Percentiles rank a stretch among this genome's conserved stretches.
Evolutionary conservation across 2,888 invertebrate genomes (phyloP).

Genomic region (Lycaena phlaeas): DNA sequence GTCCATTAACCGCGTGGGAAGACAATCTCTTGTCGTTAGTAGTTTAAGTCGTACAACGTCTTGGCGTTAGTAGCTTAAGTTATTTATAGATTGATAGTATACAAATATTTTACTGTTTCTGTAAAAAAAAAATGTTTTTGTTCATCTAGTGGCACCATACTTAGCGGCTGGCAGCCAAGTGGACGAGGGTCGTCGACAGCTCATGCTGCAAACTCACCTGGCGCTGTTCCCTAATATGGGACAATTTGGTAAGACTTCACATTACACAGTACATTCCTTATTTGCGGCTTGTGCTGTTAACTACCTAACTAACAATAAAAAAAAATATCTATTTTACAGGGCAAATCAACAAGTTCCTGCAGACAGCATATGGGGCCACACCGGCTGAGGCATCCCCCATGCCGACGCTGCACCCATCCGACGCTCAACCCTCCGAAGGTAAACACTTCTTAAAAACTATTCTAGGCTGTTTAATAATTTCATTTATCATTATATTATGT

Average conservation of each 20-base stretch:
- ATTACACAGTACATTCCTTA: neutral
- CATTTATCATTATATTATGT: no score
- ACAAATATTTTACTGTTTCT: no score
- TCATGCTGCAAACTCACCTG: conserved; percentile 60
- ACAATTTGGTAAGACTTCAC: conserved; percentile 45
- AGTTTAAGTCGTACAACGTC: no score
- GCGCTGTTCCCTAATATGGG: conserved; percentile 70
- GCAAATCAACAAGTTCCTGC: conserved; percentile 63
- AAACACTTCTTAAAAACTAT: conserved; percentile 4
- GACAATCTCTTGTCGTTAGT: no score
- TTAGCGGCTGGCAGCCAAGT: conserved; percentile 42
- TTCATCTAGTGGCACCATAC: conserved; percentile 43
- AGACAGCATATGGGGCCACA: conserved; percentile 55
- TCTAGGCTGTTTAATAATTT: no score
- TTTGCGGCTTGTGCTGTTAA: no score
- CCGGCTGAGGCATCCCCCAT: conserved; percentile 42
- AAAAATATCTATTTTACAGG: conserved; percentile 23
- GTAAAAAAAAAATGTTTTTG: no score
- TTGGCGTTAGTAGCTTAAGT: no score
- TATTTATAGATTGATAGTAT: no score
- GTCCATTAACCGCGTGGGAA: no score
- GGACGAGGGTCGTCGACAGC: conserved; percentile 54
- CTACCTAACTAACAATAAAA: neutral
- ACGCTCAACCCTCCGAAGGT: conserved; percentile 43
- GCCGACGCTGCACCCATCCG: conserved; percentile 32